Evolutionary conservation across 37 sponge, comb jelly and placozoan genomes (phyloP).

Genomic region (Hormiphora californensis): DNA sequence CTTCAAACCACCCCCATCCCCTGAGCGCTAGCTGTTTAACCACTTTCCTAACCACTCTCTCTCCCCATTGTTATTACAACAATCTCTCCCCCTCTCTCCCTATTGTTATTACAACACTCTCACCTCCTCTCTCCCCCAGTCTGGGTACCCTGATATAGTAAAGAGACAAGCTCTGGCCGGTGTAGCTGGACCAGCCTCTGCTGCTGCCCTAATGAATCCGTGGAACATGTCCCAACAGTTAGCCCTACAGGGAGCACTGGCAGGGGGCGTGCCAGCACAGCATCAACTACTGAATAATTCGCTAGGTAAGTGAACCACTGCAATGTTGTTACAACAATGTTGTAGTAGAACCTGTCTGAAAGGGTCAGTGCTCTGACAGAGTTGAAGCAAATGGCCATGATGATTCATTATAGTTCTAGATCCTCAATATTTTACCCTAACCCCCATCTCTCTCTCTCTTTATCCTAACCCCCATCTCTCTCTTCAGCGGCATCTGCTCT

Average conservation of each 20-base stretch:
- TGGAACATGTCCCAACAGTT: constrained; percentile 54
- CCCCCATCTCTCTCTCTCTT: too few species aligned
- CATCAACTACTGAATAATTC: constrained; percentile 3
- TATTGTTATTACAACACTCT: not conserved
- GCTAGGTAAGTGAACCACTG: not conserved
- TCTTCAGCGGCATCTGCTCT: too few species aligned
- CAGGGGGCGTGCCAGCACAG: not conserved
- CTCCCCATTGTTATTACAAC: not conserved
- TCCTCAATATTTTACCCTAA: too few species aligned
- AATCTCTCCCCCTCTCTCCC: not conserved
- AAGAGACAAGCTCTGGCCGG: constrained; percentile 53
- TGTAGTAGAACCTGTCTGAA: too few species aligned
- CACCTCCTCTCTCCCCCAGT: constrained; percentile 14
- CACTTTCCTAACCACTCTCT: not conserved
- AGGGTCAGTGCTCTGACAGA: too few species aligned
- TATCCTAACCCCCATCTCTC: too few species aligned
- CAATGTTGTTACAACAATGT: too few species aligned
- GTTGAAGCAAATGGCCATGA: too few species aligned
- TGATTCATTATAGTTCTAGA: too few species aligned
- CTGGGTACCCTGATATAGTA: constrained; percentile 48
- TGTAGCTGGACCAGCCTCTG: constrained; percentile 24
- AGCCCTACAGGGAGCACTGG: constrained; percentile 34
- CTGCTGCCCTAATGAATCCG: constrained; percentile 13
- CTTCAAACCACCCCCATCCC: not conserved
- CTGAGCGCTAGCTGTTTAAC: too few species aligned